phyloP scores from a whole-genome alignment of 2,113 vertebrate species.

The Sinocyclocheilus anophthalmus region DNA sequence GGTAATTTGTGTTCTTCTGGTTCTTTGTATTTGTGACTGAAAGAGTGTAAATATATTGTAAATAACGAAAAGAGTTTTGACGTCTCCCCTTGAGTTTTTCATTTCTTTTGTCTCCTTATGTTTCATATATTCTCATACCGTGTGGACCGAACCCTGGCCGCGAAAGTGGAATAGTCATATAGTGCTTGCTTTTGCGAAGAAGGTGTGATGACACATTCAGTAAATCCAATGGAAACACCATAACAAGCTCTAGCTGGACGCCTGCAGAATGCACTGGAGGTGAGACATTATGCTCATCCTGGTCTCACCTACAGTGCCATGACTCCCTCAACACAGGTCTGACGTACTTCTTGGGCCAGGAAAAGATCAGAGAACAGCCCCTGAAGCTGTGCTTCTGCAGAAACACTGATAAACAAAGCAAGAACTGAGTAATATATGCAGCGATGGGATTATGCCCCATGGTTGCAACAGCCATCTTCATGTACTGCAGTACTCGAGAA shows the following conservation, averaged over 20 bases:
- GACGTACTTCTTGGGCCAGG: constrained; percentile 27
- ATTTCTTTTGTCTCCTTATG: background rate
- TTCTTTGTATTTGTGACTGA: background rate
- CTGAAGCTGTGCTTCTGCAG: constrained; percentile 44
- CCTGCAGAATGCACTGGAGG: constrained; percentile 39
- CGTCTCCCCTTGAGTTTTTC: background rate
- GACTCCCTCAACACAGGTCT: constrained; percentile 23
- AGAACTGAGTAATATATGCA: constrained; percentile 33
- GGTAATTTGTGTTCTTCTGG: background rate
- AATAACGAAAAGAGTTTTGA: background rate
- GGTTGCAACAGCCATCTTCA: constrained; percentile 36
- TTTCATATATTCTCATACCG: background rate
- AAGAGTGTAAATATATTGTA: constrained; percentile 18
- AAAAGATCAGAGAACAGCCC: constrained; percentile 43
- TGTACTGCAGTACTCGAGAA: background rate
- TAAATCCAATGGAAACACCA: constrained; percentile 33
- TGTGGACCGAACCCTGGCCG: background rate
- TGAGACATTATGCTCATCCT: constrained; percentile 28
- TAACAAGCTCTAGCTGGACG: constrained; percentile 26
- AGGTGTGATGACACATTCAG: constrained; percentile 9
- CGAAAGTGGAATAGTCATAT: background rate
- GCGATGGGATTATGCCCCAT: constrained; percentile 36
- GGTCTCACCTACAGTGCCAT: constrained; percentile 32
- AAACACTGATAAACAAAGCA: constrained; percentile 49
- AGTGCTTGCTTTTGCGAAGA: background rate